Evolutionary conservation across 2,113 vertebrate species (phyloP).

Genomic region (Orcinus orca): DNA sequence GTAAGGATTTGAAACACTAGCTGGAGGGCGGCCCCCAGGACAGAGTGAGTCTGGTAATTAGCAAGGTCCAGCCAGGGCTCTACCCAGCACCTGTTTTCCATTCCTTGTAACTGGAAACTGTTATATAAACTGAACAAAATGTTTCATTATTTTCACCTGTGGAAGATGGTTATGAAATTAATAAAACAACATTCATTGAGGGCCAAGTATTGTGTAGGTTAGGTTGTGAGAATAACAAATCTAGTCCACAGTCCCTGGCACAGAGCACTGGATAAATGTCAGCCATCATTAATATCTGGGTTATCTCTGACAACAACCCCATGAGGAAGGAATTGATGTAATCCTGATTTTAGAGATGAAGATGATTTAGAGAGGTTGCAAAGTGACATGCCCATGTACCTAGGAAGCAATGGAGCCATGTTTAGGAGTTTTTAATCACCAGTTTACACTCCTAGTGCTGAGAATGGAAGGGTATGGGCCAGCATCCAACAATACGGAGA

Average conservation of each 20-base stretch:
- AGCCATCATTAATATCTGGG: not conserved
- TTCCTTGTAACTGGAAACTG: not conserved
- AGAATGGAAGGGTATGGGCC: not conserved
- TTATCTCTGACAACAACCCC: not conserved
- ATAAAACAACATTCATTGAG: not conserved
- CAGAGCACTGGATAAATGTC: not conserved
- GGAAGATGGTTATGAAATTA: not conserved
- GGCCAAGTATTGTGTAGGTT: not conserved
- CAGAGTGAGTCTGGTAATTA: not conserved
- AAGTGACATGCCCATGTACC: not conserved
- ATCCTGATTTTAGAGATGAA: not conserved
- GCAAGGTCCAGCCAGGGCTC: not conserved
- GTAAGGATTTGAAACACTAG: not conserved
- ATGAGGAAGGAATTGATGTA: not conserved
- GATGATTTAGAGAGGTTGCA: not conserved
- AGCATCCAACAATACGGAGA: not conserved
- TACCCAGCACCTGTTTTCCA: not conserved
- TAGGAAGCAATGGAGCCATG: not conserved
- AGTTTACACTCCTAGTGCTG: not conserved
- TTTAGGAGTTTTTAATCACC: no score
- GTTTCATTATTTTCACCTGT: not conserved
- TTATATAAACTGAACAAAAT: not conserved
- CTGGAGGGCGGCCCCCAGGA: not conserved
- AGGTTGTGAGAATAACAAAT: not conserved
- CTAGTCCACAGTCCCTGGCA: not conserved